These are phyloP conservation scores for Aselliscus stoliczkanus DNA, from an alignment of 2,797 vertebrate species.

Conservation along the genomic window DNA sequence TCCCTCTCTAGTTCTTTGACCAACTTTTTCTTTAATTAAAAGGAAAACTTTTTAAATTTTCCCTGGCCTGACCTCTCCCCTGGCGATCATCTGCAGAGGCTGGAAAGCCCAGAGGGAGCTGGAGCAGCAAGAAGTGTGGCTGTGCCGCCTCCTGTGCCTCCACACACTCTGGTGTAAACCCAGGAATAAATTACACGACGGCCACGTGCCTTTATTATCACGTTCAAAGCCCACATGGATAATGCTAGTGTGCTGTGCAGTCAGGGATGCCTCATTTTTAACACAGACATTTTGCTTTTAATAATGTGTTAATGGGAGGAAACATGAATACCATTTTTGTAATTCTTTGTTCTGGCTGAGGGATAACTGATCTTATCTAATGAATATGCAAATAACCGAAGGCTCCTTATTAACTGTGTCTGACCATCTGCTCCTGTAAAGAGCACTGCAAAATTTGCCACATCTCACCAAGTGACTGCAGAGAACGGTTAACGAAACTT, in stretches of 20 bases:
- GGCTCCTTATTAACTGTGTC: conserved; percentile 67
- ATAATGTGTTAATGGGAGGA: conserved; percentile 62
- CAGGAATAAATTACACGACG: neutral
- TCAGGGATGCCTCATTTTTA: conserved; percentile 54
- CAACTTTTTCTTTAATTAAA: neutral
- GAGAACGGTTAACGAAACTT: conserved; percentile 34
- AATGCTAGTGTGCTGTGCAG: conserved; percentile 21
- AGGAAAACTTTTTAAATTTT: neutral
- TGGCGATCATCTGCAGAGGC: neutral
- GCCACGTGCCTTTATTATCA: neutral
- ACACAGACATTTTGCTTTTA: conserved; percentile 64
- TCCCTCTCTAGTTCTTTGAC: neutral
- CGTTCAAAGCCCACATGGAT: conserved; percentile 49
- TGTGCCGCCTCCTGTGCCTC: neutral
- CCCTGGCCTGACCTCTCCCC: neutral
- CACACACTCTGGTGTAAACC: conserved; percentile 1
- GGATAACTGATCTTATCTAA: conserved; percentile 74
- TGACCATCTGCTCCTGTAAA: conserved; percentile 69
- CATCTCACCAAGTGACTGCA: conserved; percentile 23
- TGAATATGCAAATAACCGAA: conserved; percentile 76
- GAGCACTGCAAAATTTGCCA: conserved; percentile 59
- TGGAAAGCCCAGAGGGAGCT: neutral
- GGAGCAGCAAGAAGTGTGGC: neutral
- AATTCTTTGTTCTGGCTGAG: conserved; percentile 72
- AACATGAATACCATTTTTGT: conserved; percentile 49